Conservation (phyloP, 2,113 vertebrate genomes). For the Mastomys natalensis region DNA sequence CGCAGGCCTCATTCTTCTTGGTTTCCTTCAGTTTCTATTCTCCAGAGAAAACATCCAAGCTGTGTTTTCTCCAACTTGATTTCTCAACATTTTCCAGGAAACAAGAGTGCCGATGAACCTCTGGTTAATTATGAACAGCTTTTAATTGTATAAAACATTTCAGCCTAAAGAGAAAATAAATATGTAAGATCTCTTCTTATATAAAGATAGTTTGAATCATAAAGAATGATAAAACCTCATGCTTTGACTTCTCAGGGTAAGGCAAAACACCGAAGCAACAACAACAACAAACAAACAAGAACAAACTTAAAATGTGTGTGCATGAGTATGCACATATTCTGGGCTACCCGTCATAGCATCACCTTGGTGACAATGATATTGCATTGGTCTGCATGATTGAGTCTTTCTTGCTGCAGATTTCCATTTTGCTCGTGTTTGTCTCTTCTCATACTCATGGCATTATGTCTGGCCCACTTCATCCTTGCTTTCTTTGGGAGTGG, state of each 20-base stretch:
- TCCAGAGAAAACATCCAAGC: conserved; percentile 66
- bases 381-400: conserved; percentile 74
- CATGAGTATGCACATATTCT: fast-evolving
- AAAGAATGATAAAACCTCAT: background rate
- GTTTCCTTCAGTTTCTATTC: conserved; percentile 66
- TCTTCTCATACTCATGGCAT: conserved; percentile 84
- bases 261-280: background rate
- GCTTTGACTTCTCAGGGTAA: background rate
- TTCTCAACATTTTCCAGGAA: conserved; percentile 71
- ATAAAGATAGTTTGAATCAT: background rate
- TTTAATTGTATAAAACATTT: conserved; percentile 43
- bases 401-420: conserved; percentile 76
- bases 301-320: background rate
- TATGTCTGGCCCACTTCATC: conserved; percentile 85
- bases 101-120: conserved; percentile 13
- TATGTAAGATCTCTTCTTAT: background rate
- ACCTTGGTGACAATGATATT: conserved; percentile 65
- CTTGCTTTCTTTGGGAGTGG: conserved; percentile 84
- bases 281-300: background rate
- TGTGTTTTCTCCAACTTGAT: conserved; percentile 54
- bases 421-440: conserved; percentile 84
- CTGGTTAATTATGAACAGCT: conserved; percentile 37
- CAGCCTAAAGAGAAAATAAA: background rate
- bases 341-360: conserved; percentile 35
- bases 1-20: background rate